Evolutionary conservation across 2,888 invertebrate species (phyloP).

Genomic region (Hydraecia micacea): DNA sequence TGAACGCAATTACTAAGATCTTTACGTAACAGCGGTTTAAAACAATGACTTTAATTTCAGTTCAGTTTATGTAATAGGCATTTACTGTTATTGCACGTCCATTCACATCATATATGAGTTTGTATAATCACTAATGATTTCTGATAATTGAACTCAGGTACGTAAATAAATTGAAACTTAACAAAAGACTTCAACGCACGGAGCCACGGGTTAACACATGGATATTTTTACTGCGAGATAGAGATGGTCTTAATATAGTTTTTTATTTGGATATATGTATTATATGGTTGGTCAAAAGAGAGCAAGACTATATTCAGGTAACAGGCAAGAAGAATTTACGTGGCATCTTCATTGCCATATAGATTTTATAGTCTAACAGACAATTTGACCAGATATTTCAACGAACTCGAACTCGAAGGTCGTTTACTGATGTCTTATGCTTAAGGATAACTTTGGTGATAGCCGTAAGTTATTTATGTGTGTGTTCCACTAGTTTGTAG

Average conservation of each 20-base stretch:
- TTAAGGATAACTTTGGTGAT: background rate
- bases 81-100: slow-evolving; percentile 44
- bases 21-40: slow-evolving; percentile 60
- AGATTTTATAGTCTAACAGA: background rate
- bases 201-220: slow-evolving; percentile 60
- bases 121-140: slow-evolving; percentile 28
- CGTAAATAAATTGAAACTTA: slow-evolving; percentile 50
- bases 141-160: slow-evolving; percentile 41
- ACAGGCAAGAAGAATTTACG: background rate
- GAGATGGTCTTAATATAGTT: background rate
- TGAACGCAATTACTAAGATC: slow-evolving; percentile 55
- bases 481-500: slow-evolving; percentile 1
- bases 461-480: background rate
- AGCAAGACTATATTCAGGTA: background rate
- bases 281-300: background rate
- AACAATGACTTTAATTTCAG: slow-evolving; percentile 59
- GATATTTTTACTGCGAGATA: no score
- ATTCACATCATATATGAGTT: slow-evolving; percentile 42
- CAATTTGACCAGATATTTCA: background rate
- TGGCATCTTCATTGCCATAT: background rate
- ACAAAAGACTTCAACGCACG: slow-evolving; percentile 85
- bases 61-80: slow-evolving; percentile 38
- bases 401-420: no score
- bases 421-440: background rate
- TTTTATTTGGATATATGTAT: background rate